These are phyloP conservation scores for rat (Rattus norvegicus) DNA, from an alignment of 2,113 vertebrate species.

Conservation along the genomic window GRCr8 NC_086022.1:127365501-127366000, in stretches of 20 bases:
- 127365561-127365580: not conserved
- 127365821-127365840: not conserved
- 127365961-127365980: not conserved
- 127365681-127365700: conserved; percentile 43
- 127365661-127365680: not conserved
- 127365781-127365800: not conserved
- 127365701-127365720: not conserved
- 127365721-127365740: not conserved
- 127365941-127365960: not conserved
- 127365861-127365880: too few relatives aligned
- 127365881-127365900: too few relatives aligned
- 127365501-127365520: too few relatives aligned
- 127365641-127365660: conserved; percentile 42
- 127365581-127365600: not conserved
- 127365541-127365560: not conserved
- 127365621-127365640: not conserved
- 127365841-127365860: not conserved
- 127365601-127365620: not conserved
- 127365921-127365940: not conserved
- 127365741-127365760: not conserved
- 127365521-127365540: not conserved
- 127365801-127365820: too few relatives aligned
- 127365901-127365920: too few relatives aligned
- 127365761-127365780: not conserved
- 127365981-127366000: not conserved